Evolutionary conservation across 2,113 vertebrate species (phyloP), one percentile per base, ranked within the genome.

Genomic region (Phalacrocorax carbo): DNA sequence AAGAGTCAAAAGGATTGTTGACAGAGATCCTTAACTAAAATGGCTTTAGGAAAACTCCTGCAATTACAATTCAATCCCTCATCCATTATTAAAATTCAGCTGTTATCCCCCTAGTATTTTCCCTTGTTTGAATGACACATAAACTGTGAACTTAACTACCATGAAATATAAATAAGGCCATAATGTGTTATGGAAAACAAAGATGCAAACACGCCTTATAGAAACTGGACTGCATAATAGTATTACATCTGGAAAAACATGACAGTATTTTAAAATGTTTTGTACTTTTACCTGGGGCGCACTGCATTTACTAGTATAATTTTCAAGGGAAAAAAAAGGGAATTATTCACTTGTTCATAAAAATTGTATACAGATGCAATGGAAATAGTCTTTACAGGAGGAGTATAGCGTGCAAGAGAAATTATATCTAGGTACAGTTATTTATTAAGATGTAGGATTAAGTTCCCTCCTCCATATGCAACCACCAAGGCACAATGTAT

Each of bases 81-180:
- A 94, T 88, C 21, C 36, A 86, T 95, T 86, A 93, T 92, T 96
- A 86, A 97, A 83, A 90, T 48, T 77, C 76, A 92, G 71, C 60
- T 92, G 64, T 42, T 85, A 86, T 49, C 4, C n/a, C 27, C 20
- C 82, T 30, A 48, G 57, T 76, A 84, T 76, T 79, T 85, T 75
- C 70, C 60, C 82, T 62, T 92, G 64, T 88, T 84, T 80, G 58
- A 96, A 88, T 62, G 85, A 88, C 52, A 94, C 8, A 82, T 48
- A 83, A 96, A 95, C 52, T 52, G 48, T 61, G 61, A 96, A 96
- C 51, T 94, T 92, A 93, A 94, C 51, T 75, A 78, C 38, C 42
- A 92, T 84, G 30, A 94, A 95, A 90, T 83, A 95, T 61, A 96
- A 86, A 81, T 84, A 92, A 92, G 55, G 66, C 36, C 65, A 86